phyloP scores from a whole-genome alignment of 2,113 vertebrate species.

The Catharus bicknelli region DNA sequence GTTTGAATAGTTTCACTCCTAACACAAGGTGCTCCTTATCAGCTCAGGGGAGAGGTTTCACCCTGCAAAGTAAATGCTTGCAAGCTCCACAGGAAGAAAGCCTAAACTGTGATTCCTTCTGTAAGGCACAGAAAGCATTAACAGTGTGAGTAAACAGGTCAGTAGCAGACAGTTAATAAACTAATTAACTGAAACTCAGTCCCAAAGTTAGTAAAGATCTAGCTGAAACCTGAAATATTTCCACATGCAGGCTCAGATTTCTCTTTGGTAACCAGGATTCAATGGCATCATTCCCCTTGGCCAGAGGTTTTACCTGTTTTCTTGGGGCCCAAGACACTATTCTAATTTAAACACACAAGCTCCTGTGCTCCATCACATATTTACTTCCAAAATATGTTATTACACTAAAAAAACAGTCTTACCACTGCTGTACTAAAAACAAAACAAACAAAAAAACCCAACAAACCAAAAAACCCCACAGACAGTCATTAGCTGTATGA shows the following conservation, averaged over 20 bases:
- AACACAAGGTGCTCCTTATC: neutral
- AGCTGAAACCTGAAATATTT: neutral
- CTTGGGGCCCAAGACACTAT: neutral
- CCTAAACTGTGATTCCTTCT: neutral
- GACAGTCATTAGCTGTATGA: neutral
- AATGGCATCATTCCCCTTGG: neutral
- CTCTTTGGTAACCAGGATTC: neutral
- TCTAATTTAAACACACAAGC: neutral
- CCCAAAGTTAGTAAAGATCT: neutral
- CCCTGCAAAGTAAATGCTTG: neutral
- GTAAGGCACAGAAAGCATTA: neutral
- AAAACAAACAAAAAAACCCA: neutral
- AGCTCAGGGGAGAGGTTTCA: neutral
- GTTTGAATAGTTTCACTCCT: fast-evolving
- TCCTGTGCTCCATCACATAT: neutral
- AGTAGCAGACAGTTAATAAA: neutral
- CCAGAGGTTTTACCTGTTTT: neutral
- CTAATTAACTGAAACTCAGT: neutral
- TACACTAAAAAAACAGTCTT: neutral
- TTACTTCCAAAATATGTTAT: neutral
- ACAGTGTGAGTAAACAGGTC: neutral
- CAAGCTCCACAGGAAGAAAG: neutral
- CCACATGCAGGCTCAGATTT: neutral
- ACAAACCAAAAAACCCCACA: neutral
- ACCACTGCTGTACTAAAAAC: too few species aligned